Base-by-base conservation (phyloP, 1,140 invertebrate genomes). In the Rhizoglyphus robini region DNA sequence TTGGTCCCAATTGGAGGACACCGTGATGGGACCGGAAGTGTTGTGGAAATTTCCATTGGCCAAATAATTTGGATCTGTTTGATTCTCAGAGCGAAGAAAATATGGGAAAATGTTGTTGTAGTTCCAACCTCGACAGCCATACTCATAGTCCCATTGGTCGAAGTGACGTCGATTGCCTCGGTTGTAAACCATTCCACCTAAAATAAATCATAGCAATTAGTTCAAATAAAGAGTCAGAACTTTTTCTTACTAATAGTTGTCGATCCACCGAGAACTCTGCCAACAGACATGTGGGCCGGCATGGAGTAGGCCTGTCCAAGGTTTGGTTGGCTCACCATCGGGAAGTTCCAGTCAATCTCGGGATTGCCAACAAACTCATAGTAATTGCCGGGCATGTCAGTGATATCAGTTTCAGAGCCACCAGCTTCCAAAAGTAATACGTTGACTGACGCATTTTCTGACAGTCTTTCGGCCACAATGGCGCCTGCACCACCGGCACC, bases 141-240 rank as follows among this genome's bases (percentile, higher is more conserved):
- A 67, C 49, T 79, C 74, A 29, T 84, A 71, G 13, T 83, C 80
- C 94, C 94, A 97, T 31, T 84, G 78, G 72, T 96, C 88, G 72
- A 91, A 97, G 72, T 97, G 93, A 34, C 81, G 77, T 38, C 79
- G 82, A 76, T 94, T 90, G 0, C 90, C 90, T 32, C 90, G 77
- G 0, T 91, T 81, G 69, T 92, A 94, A 38, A 90, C 79, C 88
- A 94, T 92, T 70, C 94, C 95, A 73, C 61, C 32, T 57, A 31
- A n/a, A n/a, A n/a, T n/a, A n/a, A n/a, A n/a, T n/a, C n/a, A n/a
- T n/a, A n/a, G n/a, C n/a, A 34, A 23, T 15, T 46, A 23, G 23
- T 46, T 46, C 15, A 46, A 46, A 46, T n/a, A n/a, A 46, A 46
- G 15, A 23, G 41, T 46, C 23, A 46, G 15, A 15, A 15, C 23